Evolutionary conservation across 2,113 vertebrate genomes (phyloP).

Genomic region (Picathartes gymnocephalus): DNA sequence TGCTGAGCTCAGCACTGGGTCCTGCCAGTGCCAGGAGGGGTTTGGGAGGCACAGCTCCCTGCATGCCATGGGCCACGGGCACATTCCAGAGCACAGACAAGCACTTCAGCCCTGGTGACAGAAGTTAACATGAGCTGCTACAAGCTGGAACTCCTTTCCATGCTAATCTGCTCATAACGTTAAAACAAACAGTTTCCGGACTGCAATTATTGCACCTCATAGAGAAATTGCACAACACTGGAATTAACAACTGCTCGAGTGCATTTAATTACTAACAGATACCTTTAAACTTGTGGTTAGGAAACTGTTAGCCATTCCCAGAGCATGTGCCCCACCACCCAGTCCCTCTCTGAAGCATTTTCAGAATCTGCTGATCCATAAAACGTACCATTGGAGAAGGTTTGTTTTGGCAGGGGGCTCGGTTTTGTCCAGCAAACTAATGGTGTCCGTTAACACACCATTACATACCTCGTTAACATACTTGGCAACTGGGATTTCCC

Average conservation of each 20-base stretch:
- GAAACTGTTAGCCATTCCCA: slow-evolving; percentile 42
- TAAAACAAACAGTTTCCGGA: slow-evolving; percentile 43
- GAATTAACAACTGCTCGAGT: slow-evolving; percentile 27
- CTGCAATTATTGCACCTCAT: slow-evolving; percentile 58
- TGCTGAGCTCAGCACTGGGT: fast-evolving
- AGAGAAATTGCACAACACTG: slow-evolving; percentile 14
- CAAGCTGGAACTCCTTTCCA: slow-evolving; percentile 2
- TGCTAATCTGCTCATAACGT: slow-evolving; percentile 18
- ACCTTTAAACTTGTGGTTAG: slow-evolving; percentile 51
- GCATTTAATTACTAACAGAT: slow-evolving; percentile 73
- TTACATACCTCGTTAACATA: slow-evolving; percentile 78
- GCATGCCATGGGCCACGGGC: fast-evolving
- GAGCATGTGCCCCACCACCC: slow-evolving; percentile 22
- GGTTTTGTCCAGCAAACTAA: slow-evolving; percentile 73
- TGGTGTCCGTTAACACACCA: slow-evolving; percentile 74
- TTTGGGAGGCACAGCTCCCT: neutral
- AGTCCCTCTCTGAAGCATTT: slow-evolving; percentile 45
- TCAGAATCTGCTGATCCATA: slow-evolving; percentile 69
- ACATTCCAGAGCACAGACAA: neutral
- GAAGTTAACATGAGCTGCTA: neutral
- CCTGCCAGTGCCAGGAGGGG: neutral
- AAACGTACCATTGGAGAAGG: slow-evolving; percentile 59
- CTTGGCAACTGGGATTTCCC: slow-evolving; percentile 74
- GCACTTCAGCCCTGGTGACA: neutral
- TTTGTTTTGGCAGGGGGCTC: slow-evolving; percentile 77